Percentiles rank a stretch among this genome's conserved stretches.
phyloP scores from a whole-genome alignment of 1,140 invertebrate species.

The Ostrea denselamellosa region DNA sequence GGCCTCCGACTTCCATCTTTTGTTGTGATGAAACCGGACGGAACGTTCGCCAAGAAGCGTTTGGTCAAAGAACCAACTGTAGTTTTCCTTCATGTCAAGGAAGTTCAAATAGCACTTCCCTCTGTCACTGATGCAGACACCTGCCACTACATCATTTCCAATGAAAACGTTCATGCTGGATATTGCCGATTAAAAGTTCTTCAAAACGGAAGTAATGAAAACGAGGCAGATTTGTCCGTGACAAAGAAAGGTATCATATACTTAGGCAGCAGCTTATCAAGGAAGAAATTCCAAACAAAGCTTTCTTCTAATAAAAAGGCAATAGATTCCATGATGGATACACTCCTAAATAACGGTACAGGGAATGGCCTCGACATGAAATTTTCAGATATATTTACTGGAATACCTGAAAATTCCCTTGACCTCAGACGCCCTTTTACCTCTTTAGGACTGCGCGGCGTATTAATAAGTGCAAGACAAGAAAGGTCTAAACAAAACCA shows the following conservation, averaged over 20 bases:
- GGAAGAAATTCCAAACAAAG: slow-evolving; percentile 44
- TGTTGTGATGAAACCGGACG: slow-evolving; percentile 46
- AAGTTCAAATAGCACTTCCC: slow-evolving; percentile 44
- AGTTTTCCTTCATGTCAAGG: slow-evolving; percentile 51
- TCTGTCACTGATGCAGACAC: slow-evolving; percentile 45
- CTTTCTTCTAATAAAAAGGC: slow-evolving; percentile 48
- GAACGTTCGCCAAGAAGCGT: slow-evolving; percentile 52
- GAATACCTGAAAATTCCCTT: slow-evolving; percentile 47
- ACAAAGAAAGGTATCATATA: slow-evolving; percentile 49
- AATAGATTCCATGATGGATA: slow-evolving; percentile 53
- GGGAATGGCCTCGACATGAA: slow-evolving; percentile 52
- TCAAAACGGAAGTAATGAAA: slow-evolving; percentile 49
- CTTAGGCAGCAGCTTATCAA: slow-evolving; percentile 46
- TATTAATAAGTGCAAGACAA: slow-evolving; percentile 46
- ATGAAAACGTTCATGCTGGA: slow-evolving; percentile 48
- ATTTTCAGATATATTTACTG: slow-evolving; percentile 52
- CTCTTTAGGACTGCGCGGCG: slow-evolving; percentile 46
- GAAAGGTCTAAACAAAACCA: neutral
- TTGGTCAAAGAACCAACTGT: slow-evolving; percentile 49
- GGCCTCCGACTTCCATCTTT: slow-evolving; percentile 51
- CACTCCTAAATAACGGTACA: slow-evolving; percentile 45
- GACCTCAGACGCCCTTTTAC: slow-evolving; percentile 49
- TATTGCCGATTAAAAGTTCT: slow-evolving; percentile 52
- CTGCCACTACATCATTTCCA: slow-evolving; percentile 52
- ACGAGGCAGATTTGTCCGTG: slow-evolving; percentile 45